Evolutionary conservation across 2,113 vertebrate genomes (phyloP).

Genomic region (Carettochelys insculpta): DNA sequence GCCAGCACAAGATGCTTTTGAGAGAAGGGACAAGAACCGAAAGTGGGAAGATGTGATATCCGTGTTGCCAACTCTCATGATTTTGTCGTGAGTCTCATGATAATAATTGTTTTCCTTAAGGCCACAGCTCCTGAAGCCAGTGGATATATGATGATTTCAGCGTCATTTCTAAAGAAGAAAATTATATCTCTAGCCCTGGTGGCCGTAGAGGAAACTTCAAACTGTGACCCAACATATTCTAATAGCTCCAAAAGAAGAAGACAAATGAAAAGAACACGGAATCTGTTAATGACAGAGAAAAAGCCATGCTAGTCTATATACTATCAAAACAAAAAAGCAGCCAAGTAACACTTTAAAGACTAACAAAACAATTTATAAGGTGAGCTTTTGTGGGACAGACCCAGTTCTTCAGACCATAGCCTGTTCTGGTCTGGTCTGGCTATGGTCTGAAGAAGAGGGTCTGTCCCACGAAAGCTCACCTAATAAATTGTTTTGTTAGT

Average conservation of each 20-base stretch:
- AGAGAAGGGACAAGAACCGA: neutral
- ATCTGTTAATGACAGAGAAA: no score
- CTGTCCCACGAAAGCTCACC: no score
- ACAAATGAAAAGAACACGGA: neutral
- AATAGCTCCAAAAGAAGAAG: neutral
- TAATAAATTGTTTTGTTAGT: no score
- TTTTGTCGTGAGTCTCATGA: neutral
- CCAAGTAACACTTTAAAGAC: no score
- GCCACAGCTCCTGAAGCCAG: neutral
- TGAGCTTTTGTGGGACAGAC: no score
- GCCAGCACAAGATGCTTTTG: neutral
- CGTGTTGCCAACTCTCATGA: neutral
- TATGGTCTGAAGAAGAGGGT: no score
- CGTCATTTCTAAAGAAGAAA: neutral
- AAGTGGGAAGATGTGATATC: accelerated
- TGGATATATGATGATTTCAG: neutral
- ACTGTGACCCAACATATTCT: neutral
- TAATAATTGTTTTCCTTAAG: neutral
- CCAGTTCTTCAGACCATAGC: no score
- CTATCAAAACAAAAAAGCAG: no score
- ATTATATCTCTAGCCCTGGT: neutral
- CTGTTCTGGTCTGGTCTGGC: no score
- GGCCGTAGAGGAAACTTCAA: neutral
- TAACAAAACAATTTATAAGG: no score
- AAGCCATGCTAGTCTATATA: no score